Conservation (phyloP, 23 tunicate genomes). For the Styela clava region DNA sequence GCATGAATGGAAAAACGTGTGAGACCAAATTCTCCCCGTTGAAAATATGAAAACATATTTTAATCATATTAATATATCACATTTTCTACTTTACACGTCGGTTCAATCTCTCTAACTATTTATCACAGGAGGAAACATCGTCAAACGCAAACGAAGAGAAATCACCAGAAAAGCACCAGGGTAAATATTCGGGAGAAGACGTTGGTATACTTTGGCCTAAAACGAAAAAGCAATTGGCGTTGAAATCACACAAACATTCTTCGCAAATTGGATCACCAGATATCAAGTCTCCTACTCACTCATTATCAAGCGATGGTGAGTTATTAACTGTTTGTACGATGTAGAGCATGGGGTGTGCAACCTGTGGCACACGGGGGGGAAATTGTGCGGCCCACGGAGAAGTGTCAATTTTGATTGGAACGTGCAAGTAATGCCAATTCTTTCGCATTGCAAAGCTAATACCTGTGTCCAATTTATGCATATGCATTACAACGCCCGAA, state of each 20-base stretch:
- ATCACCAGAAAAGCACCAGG: neutral
- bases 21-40: too few relatives aligned
- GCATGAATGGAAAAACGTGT: too few relatives aligned
- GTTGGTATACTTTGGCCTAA: conserved; percentile 48
- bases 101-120: too few relatives aligned
- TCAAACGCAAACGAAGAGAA: neutral
- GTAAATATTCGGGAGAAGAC: neutral
- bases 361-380: neutral
- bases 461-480: too few relatives aligned
- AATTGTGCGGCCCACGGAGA: too few relatives aligned
- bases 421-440: too few relatives aligned
- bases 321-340: neutral
- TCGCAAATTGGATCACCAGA: conserved; percentile 29
- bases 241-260: conserved; percentile 4
- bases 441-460: too few relatives aligned
- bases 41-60: too few relatives aligned
- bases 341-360: neutral
- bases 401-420: too few relatives aligned
- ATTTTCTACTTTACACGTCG: too few relatives aligned
- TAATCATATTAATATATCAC: too few relatives aligned
- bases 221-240: conserved; percentile 80
- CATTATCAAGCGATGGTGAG: conserved; percentile 5
- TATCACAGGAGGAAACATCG: neutral
- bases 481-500: too few relatives aligned
- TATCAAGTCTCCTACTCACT: conserved; percentile 20